Evolutionary conservation across 2,888 invertebrate species (phyloP).

Genomic region (Zygaena filipendulae): DNA sequence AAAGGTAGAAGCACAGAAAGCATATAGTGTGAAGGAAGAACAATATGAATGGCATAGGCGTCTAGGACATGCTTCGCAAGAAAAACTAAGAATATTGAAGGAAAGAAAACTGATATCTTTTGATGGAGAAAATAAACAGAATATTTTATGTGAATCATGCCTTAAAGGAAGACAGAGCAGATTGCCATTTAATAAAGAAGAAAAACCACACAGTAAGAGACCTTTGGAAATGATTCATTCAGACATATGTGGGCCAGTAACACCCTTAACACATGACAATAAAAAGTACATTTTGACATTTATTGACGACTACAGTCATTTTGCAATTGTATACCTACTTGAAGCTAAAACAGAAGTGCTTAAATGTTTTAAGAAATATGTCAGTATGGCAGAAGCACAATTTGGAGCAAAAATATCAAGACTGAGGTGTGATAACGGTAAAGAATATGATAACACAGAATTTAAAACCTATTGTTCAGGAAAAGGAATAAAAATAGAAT

Average conservation of each 20-base stretch:
- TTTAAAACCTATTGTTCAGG: neutral
- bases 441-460: slow-evolving; percentile 1
- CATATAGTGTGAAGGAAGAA: too few relatives aligned
- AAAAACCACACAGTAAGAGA: neutral
- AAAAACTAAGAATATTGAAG: slow-evolving; percentile 1
- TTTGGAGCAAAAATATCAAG: neutral
- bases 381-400: neutral
- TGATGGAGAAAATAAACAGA: neutral
- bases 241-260: slow-evolving; percentile 5
- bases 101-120: slow-evolving; percentile 1
- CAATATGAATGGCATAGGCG: slow-evolving; percentile 1
- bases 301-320: slow-evolving; percentile 4
- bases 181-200: slow-evolving; percentile 1
- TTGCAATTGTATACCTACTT: slow-evolving; percentile 1
- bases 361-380: neutral
- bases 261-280: neutral
- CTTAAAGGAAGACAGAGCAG: slow-evolving; percentile 2
- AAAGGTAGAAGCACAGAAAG: too few relatives aligned
- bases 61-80: slow-evolving; percentile 1
- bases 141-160: slow-evolving; percentile 5
- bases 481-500: slow-evolving; percentile 2
- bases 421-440: slow-evolving; percentile 3
- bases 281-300: slow-evolving; percentile 4
- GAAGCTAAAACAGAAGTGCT: neutral
- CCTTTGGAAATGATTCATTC: slow-evolving; percentile 3